Conservation (phyloP, 1,140 invertebrate species). For the Bactericera cockerelli region DNA sequence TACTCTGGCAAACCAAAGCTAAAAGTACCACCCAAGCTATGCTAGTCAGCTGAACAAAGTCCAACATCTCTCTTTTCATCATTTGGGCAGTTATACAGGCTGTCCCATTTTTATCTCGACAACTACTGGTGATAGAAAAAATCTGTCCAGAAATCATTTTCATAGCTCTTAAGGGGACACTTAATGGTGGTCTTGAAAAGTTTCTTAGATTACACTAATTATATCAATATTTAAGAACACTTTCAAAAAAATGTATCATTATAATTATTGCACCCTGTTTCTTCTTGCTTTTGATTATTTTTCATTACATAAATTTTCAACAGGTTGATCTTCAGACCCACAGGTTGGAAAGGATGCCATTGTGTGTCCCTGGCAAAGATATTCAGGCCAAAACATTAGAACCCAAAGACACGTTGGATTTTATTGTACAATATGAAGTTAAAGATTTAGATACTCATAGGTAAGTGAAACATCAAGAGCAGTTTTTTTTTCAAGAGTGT, state of each 20-base stretch:
- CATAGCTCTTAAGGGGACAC: too few relatives aligned
- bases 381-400: slow-evolving; percentile 46
- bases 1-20: too few relatives aligned
- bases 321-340: slow-evolving; percentile 87
- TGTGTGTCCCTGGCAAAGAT: slow-evolving; percentile 46
- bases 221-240: not conserved
- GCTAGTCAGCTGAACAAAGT: too few relatives aligned
- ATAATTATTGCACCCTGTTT: slow-evolving; percentile 14
- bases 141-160: too few relatives aligned
- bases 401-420: slow-evolving; percentile 76
- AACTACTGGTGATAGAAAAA: not conserved
- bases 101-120: not conserved
- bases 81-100: not conserved
- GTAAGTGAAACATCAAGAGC: slow-evolving; percentile 33
- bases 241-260: slow-evolving; percentile 11
- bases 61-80: not conserved
- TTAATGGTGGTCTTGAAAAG: too few relatives aligned
- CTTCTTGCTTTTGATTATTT: slow-evolving; percentile 16
- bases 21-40: too few relatives aligned
- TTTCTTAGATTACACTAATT: too few relatives aligned
- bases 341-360: slow-evolving; percentile 55
- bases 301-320: too few relatives aligned
- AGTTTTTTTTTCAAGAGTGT: not conserved
- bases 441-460: slow-evolving; percentile 96
- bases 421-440: slow-evolving; percentile 94